Percentiles rank a stretch among this genome's conserved stretches.
These are phyloP conservation scores for Caradrina kadenii DNA, from an alignment of 2,888 invertebrate species.

Conservation along the genomic window DNA sequence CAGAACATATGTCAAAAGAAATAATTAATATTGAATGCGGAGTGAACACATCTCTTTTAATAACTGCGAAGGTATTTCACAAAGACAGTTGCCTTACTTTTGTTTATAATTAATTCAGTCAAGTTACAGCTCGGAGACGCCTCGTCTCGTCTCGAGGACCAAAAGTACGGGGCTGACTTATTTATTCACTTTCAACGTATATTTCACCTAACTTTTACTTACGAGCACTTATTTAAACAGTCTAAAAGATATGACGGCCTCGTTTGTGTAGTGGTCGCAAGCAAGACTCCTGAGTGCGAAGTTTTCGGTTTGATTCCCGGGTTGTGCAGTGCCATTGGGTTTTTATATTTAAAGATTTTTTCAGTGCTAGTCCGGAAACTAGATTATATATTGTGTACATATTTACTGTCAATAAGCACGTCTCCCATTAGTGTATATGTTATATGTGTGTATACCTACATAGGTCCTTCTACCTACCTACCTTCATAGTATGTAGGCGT, in stretches of 20 bases:
- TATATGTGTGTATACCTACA: too few relatives aligned
- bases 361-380: too few relatives aligned
- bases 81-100: slow-evolving; percentile 68
- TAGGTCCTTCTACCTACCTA: not conserved
- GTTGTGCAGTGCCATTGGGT: not conserved
- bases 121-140: slow-evolving; percentile 64
- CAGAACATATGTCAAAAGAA: not conserved
- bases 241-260: slow-evolving; percentile 10
- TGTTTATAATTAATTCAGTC: slow-evolving; percentile 78
- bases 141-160: slow-evolving; percentile 35
- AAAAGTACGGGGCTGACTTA: slow-evolving; percentile 58
- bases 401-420: too few relatives aligned
- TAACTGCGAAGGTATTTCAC: slow-evolving; percentile 52
- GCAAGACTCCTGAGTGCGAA: not conserved
- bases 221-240: slow-evolving; percentile 28
- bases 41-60: slow-evolving; percentile 35
- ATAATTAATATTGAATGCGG: slow-evolving; percentile 28
- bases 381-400: too few relatives aligned
- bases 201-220: slow-evolving; percentile 52
- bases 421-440: too few relatives aligned
- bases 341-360: too few relatives aligned
- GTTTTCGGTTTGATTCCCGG: not conserved
- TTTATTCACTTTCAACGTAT: slow-evolving; percentile 61
- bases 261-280: not conserved
- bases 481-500: not conserved